Conservation (phyloP, 2,797 vertebrate genomes). For the Heteromormyrus szaboi region DNA sequence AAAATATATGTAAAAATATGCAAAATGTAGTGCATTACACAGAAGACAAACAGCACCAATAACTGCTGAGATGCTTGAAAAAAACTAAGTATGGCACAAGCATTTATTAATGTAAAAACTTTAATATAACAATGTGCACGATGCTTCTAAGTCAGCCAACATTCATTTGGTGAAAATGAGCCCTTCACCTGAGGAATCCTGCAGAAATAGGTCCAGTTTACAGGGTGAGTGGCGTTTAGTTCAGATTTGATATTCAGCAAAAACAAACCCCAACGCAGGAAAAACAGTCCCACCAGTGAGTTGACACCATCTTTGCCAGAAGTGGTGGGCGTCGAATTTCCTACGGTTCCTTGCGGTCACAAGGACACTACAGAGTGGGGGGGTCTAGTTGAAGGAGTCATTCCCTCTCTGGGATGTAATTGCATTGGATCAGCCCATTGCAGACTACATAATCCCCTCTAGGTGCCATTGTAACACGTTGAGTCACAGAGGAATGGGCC, state of each 20-base stretch:
- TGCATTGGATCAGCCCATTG: slow-evolving; percentile 11
- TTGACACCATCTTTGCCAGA: neutral
- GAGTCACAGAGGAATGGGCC: neutral
- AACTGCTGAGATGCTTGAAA: neutral
- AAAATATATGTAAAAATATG: neutral
- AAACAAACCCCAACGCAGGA: neutral
- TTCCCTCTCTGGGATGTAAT: slow-evolving; percentile 14
- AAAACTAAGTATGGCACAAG: neutral
- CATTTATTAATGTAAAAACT: neutral
- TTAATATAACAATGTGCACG: neutral
- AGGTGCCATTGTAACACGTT: slow-evolving; percentile 15
- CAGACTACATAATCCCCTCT: slow-evolving; percentile 2
- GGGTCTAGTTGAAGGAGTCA: neutral
- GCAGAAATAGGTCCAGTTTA: neutral
- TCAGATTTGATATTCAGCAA: neutral
- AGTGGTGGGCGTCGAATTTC: neutral
- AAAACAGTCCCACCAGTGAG: neutral
- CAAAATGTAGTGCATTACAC: neutral
- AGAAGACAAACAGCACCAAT: neutral
- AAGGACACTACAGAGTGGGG: neutral
- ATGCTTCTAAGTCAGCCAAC: neutral
- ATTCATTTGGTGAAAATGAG: neutral
- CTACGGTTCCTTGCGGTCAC: neutral
- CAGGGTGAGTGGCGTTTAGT: neutral
- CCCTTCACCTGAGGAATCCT: neutral